Base-by-base conservation (phyloP, 2,888 invertebrate genomes). In the Cistogaster globosa region DNA sequence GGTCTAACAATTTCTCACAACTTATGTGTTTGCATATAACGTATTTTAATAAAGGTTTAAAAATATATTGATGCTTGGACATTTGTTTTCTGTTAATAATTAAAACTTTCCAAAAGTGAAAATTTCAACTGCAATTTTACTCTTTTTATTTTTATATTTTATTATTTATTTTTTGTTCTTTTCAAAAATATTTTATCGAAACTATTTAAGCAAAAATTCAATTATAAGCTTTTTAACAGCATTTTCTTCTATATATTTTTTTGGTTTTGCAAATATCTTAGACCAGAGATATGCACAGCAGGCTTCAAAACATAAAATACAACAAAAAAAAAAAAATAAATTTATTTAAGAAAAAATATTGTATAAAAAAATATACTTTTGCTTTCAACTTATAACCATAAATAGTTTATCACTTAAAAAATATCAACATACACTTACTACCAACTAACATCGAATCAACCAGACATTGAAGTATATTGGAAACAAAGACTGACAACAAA, bases 321-420 rank as follows among this genome's bases (percentile, higher is more conserved):
- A 32, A 45, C 60, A 75, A 36, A 32, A 20, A 36, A 32, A 20
- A 36, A 12, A 18, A 18, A 67, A 51, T 20, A 36, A 3, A 42
- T 63, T n/a, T 26, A 55, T 58, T 67, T 8, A 32, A n/a, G n/a
- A n/a, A 53, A 68, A 68, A 36, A 14, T 42, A 22, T 20, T n/a
- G 18, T n/a, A 36, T 45, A 63, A 57, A 68, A 57, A 68, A 69
- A n/a, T 45, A 20, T n/a, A 60, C 84, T 81, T 69, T 81, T 84
- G 77, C 77, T 81, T 81, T 77, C 68, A 69, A 81, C 68, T 69
- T 69, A 77, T 63, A 72, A 84, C 81, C 77, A 84, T 77, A 84
- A 84, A 81, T 74, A 68, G 84, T 81, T 84, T 84, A 84, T 80
- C 81, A 67, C 58, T 51, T 8, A 1, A 22, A 77, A 14, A 77